Evolutionary conservation across 2,113 vertebrate species (phyloP).

Genomic region (Condylura cristata): DNA sequence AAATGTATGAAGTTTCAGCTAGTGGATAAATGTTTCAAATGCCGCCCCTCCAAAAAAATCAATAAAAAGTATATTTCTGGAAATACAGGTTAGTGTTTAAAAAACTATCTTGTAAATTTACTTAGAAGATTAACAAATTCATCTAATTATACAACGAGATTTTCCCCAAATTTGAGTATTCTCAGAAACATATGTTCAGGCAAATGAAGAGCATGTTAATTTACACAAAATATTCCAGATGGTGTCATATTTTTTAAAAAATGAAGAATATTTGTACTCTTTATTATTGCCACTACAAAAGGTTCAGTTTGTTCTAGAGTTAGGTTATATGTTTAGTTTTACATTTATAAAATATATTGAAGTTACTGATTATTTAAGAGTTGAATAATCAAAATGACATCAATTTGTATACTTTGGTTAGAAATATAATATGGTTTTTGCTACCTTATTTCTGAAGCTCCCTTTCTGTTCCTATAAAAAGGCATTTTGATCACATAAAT

Average conservation of each 20-base stretch:
- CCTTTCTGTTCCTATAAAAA: background rate
- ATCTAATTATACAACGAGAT: background rate
- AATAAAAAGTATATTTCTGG: background rate
- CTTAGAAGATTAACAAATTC: background rate
- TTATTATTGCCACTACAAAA: background rate
- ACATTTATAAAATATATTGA: background rate
- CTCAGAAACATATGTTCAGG: background rate
- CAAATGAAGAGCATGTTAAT: background rate
- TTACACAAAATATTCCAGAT: background rate
- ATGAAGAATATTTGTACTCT: background rate
- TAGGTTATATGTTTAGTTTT: background rate
- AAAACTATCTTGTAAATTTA: background rate
- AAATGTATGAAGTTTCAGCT: background rate
- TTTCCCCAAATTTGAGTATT: background rate
- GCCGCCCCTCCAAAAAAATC: background rate
- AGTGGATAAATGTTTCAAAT: background rate
- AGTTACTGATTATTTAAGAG: background rate
- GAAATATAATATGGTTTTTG: background rate
- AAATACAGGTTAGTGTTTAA: background rate
- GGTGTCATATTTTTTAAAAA: background rate
- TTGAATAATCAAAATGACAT: background rate
- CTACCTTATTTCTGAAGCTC: background rate
- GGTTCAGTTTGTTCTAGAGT: background rate
- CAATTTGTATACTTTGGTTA: background rate
- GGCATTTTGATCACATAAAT: too few relatives aligned